Evolutionary conservation across 2,888 invertebrate genomes (phyloP).

Genomic region (Ellobium chinense): DNA sequence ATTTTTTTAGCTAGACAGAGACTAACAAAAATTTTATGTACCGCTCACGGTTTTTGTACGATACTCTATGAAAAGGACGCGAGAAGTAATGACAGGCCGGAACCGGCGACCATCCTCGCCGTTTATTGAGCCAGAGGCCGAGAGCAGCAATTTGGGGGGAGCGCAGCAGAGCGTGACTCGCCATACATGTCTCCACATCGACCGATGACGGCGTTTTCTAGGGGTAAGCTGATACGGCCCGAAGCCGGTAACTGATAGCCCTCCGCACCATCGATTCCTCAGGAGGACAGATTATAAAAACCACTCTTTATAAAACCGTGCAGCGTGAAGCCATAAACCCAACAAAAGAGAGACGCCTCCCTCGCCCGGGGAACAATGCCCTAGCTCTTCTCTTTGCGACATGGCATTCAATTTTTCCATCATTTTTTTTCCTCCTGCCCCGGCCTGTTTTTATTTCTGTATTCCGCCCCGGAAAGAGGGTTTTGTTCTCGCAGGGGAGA

Average conservation of each 20-base stretch:
- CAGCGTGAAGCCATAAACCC: slow-evolving; percentile 20
- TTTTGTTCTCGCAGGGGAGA: neutral
- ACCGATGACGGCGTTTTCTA: neutral
- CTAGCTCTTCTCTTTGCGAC: neutral
- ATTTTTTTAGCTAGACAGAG: too few species aligned
- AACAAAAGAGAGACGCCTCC: slow-evolving; percentile 18
- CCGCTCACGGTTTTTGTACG: too few species aligned
- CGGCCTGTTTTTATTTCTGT: neutral
- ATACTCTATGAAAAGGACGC: too few species aligned
- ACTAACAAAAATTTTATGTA: too few species aligned
- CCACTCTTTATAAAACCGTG: neutral
- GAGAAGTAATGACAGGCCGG: neutral
- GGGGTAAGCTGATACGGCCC: slow-evolving; percentile 1
- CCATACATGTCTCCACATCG: neutral
- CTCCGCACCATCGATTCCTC: slow-evolving; percentile 23
- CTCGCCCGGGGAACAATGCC: neutral
- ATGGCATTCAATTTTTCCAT: neutral
- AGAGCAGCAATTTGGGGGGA: neutral
- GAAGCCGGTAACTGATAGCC: slow-evolving; percentile 24
- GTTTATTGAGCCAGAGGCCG: neutral
- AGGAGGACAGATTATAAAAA: slow-evolving; percentile 28
- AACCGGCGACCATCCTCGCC: neutral
- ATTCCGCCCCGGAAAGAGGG: neutral
- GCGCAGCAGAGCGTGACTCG: slow-evolving; percentile 3
- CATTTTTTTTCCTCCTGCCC: neutral